Base-by-base conservation (phyloP, 2,888 invertebrate species). In the Tholera decimalis region DNA sequence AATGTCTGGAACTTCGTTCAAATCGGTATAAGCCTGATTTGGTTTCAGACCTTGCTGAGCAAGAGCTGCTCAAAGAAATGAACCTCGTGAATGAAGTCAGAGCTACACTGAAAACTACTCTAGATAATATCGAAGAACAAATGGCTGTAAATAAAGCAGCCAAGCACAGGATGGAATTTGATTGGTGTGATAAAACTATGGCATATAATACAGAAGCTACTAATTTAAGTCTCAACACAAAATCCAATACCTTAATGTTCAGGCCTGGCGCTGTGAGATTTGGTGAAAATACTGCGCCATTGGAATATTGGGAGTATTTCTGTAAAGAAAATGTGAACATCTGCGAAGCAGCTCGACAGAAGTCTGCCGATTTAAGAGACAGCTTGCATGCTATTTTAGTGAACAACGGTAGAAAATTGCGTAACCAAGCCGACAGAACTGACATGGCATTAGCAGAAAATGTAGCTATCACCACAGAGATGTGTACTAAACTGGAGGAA, bases 171-270 rank as follows among this genome's bases (percentile, higher is more conserved):
- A 95, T 99, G 65, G 99, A 99, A 92, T 97, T 97, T 85, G 98
- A 99, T 88, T 99, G 98, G 98, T 98, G 98, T 83, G 98, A 99
- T 86, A 99, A 99, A 93, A 96, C 96, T 64, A 97, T 98, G 86
- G 97, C 98, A 0, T 97, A 98, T 83, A 96, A 97, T 77, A 97
- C 98, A 4, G 98, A 98, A 82, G 91, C 97, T 0, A 91, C 92
- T 0, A 97, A 97, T 87, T 94, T 97, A 44, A 96, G 97, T 11
- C 93, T 98, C 7, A 97, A 96, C 68, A 97, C 98, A 53, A 96
- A 96, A 83, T 97, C 97, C 0, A 96, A 94, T 50, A 97, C 96
- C 22, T 96, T 98, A 59, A 92, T 98, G 93, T 98, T 98, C 89
- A 97, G 97, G 88, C 97, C 98, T 7, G 99, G 98, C 26, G 96